Evolutionary conservation across 2,888 invertebrate species (phyloP).

Genomic region (Agrotis ipsilon): DNA sequence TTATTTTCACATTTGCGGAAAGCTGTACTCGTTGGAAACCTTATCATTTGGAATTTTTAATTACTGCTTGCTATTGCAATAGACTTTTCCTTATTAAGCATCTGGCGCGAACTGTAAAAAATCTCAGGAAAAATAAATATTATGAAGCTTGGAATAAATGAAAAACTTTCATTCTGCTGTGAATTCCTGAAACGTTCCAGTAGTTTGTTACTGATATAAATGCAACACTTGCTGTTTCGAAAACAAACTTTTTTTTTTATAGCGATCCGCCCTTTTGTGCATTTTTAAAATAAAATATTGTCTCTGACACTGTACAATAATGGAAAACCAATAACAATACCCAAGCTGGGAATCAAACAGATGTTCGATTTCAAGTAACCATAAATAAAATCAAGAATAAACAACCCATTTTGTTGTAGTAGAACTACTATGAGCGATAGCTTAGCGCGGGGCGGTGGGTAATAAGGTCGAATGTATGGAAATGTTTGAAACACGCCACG

Average conservation of each 20-base stretch:
- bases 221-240: too few species aligned
- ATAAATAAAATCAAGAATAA: neutral
- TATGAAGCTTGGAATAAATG: neutral
- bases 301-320: too few species aligned
- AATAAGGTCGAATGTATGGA: too few species aligned
- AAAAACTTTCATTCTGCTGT: neutral
- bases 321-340: too few species aligned
- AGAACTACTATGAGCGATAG: too few species aligned
- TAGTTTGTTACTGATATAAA: neutral
- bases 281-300: too few species aligned
- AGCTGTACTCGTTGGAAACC: neutral
- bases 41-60: conserved; percentile 34
- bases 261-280: too few species aligned
- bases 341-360: neutral
- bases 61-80: conserved; percentile 29
- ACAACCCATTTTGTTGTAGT: too few species aligned
- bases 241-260: too few species aligned
- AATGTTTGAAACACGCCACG: too few species aligned
- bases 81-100: conserved; percentile 30
- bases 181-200: neutral
- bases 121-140: conserved; percentile 3
- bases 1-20: conserved; percentile 12
- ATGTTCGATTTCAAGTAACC: neutral
- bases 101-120: conserved; percentile 24
- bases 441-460: too few species aligned